These are phyloP conservation scores for Parthenolecanium corni DNA, from an alignment of 2,888 invertebrate genomes.

Conservation along the genomic window DNA sequence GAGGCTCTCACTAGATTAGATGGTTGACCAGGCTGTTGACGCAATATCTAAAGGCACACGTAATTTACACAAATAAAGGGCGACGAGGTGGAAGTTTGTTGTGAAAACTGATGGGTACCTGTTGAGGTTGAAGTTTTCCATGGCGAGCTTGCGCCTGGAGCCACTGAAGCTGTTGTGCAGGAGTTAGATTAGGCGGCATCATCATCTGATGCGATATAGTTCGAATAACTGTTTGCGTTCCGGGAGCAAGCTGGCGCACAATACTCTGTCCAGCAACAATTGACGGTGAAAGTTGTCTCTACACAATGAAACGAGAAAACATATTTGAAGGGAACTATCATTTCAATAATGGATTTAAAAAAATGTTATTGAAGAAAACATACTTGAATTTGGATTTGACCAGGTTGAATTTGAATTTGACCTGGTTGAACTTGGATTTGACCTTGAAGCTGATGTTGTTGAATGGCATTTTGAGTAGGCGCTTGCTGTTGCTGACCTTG, in stretches of 20 bases:
- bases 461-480: constrained; percentile 41
- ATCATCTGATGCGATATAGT: constrained; percentile 29
- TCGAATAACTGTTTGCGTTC: constrained; percentile 30
- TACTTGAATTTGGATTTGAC: constrained; percentile 22
- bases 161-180: constrained; percentile 30
- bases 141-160: constrained; percentile 24
- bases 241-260: constrained; percentile 25
- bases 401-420: constrained; percentile 26
- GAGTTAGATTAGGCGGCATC: constrained; percentile 30
- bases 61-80: background rate
- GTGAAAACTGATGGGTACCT: constrained; percentile 14
- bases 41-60: constrained; percentile 28
- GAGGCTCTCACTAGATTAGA: constrained; percentile 26
- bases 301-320: background rate
- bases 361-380: background rate
- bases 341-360: background rate
- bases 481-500: constrained; percentile 38
- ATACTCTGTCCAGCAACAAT: constrained; percentile 27
- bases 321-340: background rate
- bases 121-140: constrained; percentile 28
- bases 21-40: constrained; percentile 35
- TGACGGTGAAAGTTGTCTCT: constrained; percentile 28
- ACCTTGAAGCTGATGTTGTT: constrained; percentile 36
- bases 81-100: too few species aligned
- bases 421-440: constrained; percentile 17